Percentiles rank a stretch among this genome's conserved stretches.
These are phyloP conservation scores for Drosophila stalkeri DNA, from an alignment of 2,888 invertebrate genomes.

Conservation along the genomic window DNA sequence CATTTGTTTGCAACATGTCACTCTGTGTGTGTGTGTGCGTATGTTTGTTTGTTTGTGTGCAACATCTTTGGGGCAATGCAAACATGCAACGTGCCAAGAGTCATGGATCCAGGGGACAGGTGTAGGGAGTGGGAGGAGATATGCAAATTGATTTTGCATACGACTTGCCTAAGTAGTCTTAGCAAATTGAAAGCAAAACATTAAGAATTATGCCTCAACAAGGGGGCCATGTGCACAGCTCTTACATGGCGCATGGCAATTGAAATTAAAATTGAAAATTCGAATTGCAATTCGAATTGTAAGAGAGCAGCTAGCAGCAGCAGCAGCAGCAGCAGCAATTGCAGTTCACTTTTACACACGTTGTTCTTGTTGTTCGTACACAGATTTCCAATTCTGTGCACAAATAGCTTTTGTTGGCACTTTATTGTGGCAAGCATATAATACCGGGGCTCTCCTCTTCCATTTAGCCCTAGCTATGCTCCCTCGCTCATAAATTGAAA, in stretches of 20 bases:
- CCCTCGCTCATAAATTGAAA: conserved; percentile 40
- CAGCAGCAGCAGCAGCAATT: not conserved
- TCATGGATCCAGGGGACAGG: not conserved
- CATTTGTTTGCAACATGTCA: conserved; percentile 64
- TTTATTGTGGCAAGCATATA: conserved; percentile 42
- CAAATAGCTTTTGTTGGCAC: conserved; percentile 42
- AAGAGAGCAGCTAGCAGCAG: no score
- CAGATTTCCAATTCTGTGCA: conserved; percentile 74
- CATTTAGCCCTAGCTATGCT: not conserved
- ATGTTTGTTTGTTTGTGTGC: not conserved
- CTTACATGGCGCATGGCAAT: conserved; percentile 57
- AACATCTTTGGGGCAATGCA: conserved; percentile 25
- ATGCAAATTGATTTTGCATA: conserved; percentile 67
- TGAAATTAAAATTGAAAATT: conserved; percentile 50
- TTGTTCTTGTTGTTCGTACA: conserved; percentile 63
- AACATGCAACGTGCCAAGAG: conserved; percentile 1
- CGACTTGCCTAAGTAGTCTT: conserved; percentile 67
- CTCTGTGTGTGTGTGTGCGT: not conserved
- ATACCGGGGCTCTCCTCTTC: not conserved
- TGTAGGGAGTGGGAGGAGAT: conserved; percentile 6
- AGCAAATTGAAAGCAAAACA: conserved; percentile 80
- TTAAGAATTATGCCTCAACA: conserved; percentile 75
- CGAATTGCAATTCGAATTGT: conserved; percentile 22
- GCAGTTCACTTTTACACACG: conserved; percentile 14
- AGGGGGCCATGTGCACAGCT: conserved; percentile 62